Conservation (phyloP, 64 coral and sea anemone species). For the Porites lutea region DNA sequence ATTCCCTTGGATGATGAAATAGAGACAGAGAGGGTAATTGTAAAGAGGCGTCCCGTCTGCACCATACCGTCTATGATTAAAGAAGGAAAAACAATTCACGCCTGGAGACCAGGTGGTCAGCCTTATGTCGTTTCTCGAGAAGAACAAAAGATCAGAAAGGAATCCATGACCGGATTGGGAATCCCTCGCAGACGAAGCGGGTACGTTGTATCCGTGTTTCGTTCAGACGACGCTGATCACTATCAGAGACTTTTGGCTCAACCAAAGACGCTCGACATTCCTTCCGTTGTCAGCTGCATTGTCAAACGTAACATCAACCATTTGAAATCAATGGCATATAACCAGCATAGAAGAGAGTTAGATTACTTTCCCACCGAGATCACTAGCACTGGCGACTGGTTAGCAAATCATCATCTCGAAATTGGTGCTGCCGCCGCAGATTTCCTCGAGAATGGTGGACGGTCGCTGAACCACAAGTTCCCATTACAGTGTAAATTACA, state of each 20-base stretch:
- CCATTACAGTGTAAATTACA: neutral
- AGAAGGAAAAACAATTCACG: neutral
- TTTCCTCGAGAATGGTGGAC: neutral
- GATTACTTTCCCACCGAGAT: neutral
- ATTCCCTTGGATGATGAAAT: neutral
- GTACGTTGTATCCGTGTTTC: neutral
- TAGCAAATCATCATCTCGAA: neutral
- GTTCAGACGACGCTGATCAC: neutral
- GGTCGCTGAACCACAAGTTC: neutral
- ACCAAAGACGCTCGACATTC: neutral
- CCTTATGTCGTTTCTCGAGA: neutral
- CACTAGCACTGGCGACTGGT: neutral
- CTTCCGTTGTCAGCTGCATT: fast-evolving
- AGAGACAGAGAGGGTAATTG: neutral
- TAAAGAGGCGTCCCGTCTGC: neutral
- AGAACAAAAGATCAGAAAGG: too few species aligned
- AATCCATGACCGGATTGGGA: neutral
- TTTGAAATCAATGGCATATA: neutral
- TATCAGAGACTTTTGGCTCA: neutral
- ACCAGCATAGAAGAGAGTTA: neutral
- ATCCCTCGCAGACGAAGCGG: neutral
- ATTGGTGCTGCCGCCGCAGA: neutral
- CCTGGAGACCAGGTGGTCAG: neutral
- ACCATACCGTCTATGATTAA: neutral
- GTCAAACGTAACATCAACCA: neutral